Evolutionary conservation across 2,797 vertebrate species (phyloP).

Genomic region (Acanthornis magna): DNA sequence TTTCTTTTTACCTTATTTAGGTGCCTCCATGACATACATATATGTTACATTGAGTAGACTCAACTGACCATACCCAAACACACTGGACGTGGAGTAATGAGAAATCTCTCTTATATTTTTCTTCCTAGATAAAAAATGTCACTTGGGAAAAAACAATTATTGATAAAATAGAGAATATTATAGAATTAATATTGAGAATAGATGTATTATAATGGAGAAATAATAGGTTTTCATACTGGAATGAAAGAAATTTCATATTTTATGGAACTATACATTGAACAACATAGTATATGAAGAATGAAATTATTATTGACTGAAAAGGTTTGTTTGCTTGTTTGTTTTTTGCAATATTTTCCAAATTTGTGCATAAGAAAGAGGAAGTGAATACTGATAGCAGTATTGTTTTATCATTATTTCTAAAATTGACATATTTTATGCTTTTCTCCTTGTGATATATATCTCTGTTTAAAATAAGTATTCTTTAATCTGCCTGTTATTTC

Average conservation of each 20-base stretch:
- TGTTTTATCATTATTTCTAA: background rate
- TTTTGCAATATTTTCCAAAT: background rate
- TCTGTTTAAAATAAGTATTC: background rate
- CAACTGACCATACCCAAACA: background rate
- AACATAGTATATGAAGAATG: background rate
- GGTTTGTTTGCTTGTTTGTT: background rate
- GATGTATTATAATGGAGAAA: background rate
- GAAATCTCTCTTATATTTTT: background rate
- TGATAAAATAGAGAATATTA: background rate
- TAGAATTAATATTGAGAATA: background rate
- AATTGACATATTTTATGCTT: background rate
- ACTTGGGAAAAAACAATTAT: accelerated
- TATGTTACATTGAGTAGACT: background rate
- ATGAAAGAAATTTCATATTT: background rate
- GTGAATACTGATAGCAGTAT: background rate
- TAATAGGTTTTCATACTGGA: background rate
- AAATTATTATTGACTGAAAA: background rate
- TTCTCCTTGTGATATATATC: background rate
- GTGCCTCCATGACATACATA: background rate
- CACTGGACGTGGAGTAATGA: background rate
- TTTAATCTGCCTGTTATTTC: background rate
- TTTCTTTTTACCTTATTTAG: background rate
- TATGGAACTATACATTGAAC: background rate
- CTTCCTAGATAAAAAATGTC: background rate
- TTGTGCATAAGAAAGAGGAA: background rate